Percentiles rank a stretch among this genome's conserved stretches.
Conservation (phyloP, 2,888 invertebrate genomes). For the Ophioninae sp. region DNA sequence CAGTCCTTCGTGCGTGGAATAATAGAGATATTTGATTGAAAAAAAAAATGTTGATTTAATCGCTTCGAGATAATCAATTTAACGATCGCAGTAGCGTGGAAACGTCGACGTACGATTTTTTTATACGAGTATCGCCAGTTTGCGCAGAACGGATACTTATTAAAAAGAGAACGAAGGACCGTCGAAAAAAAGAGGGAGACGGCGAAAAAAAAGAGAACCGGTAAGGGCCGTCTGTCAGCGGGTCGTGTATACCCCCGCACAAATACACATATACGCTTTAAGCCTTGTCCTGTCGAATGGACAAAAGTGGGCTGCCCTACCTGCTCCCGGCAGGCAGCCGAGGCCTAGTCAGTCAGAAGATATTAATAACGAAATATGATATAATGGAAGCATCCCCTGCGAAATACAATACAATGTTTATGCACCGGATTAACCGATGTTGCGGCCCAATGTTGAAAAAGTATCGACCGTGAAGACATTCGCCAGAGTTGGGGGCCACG, state of each 20-base stretch:
- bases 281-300: slow-evolving; percentile 59
- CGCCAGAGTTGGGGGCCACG: slow-evolving; percentile 39
- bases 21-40: slow-evolving; percentile 7
- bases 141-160: slow-evolving; percentile 45
- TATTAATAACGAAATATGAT: slow-evolving; percentile 81
- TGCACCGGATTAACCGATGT: slow-evolving; percentile 79
- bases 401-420: slow-evolving; percentile 80
- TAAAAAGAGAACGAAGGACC: slow-evolving; percentile 38
- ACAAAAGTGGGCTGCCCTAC: slow-evolving; percentile 78
- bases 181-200: slow-evolving; percentile 25
- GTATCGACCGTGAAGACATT: slow-evolving; percentile 63
- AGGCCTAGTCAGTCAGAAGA: slow-evolving; percentile 79
- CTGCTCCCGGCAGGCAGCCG: slow-evolving; percentile 69
- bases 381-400: slow-evolving; percentile 79
- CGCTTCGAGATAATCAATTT: slow-evolving; percentile 32
- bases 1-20: background rate
- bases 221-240: slow-evolving; percentile 63
- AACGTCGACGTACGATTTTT: slow-evolving; percentile 10
- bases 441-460: slow-evolving; percentile 65
- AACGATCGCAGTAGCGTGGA: background rate
- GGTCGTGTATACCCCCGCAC: slow-evolving; percentile 1
- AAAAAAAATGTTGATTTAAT: slow-evolving; percentile 27
- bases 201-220: slow-evolving; percentile 53
- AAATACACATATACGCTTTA: slow-evolving; percentile 32
- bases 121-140: slow-evolving; percentile 1